A percentile compares a stretch with the other conserved stretches of the same genome.
phyloP scores from a whole-genome alignment of 2,797 vertebrate species.

The Cossypha dichroa region DNA sequence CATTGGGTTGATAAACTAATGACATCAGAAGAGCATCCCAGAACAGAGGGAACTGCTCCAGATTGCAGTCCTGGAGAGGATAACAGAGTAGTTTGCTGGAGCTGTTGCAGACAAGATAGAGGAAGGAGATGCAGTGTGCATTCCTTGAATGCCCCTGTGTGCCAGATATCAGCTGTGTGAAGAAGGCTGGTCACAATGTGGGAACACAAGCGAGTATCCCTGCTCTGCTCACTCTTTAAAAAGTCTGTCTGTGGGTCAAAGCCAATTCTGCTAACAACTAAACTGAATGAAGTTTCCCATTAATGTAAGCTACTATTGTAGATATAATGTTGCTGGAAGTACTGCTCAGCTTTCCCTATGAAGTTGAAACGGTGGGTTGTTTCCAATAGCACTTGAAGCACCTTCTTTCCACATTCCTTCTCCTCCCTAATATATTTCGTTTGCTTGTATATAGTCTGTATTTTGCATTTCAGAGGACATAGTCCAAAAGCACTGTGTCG shows the following conservation, averaged over 20 bases:
- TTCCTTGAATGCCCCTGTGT: neutral
- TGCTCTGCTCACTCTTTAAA: neutral
- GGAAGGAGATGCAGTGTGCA: neutral
- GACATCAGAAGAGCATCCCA: neutral
- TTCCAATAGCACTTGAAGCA: neutral
- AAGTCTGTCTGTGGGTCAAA: neutral
- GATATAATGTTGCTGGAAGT: neutral
- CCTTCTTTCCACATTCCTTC: neutral
- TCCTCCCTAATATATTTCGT: neutral
- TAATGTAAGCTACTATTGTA: neutral
- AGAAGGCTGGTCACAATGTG: neutral
- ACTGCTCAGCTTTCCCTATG: neutral
- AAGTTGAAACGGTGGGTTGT: neutral
- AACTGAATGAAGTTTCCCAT: neutral
- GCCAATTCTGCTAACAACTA: neutral
- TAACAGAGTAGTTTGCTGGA: neutral
- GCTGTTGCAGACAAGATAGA: neutral
- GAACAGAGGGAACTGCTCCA: neutral
- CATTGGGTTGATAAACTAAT: neutral
- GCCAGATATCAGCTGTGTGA: neutral
- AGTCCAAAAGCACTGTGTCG: neutral
- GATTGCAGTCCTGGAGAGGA: neutral
- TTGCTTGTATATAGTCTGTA: neutral
- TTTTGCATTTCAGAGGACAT: neutral
- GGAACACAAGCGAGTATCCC: neutral